These are phyloP conservation scores for Drosophila koepferae DNA, from an alignment of 2,888 invertebrate genomes.

Conservation along the genomic window DNA sequence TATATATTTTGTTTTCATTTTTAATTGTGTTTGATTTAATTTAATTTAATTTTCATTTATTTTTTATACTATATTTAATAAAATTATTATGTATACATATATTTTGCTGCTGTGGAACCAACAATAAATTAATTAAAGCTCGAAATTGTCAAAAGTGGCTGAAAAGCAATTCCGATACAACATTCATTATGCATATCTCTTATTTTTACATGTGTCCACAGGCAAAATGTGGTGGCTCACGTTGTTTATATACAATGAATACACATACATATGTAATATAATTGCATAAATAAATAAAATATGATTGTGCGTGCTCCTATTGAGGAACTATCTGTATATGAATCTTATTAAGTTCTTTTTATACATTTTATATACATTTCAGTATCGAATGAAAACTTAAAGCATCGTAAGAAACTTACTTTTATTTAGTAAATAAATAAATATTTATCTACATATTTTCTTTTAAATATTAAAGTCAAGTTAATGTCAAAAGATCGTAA, in stretches of 20 bases:
- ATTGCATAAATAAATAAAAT: not conserved
- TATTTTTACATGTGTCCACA: not conserved
- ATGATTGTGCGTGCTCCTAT: not conserved
- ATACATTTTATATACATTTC: too few relatives aligned
- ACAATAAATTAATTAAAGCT: too few relatives aligned
- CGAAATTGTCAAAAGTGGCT: constrained; percentile 11
- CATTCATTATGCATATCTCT: not conserved
- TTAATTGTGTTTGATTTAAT: too few relatives aligned
- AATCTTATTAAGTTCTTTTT: too few relatives aligned
- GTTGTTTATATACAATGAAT: not conserved
- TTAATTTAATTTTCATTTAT: too few relatives aligned
- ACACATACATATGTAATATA: not conserved
- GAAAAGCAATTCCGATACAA: constrained; percentile 26
- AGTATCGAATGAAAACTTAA: not conserved
- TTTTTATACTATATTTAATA: too few relatives aligned
- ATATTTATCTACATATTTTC: too few relatives aligned
- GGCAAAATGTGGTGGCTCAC: not conserved
- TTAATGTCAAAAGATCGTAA: not conserved
- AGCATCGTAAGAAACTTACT: not conserved
- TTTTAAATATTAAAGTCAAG: too few relatives aligned
- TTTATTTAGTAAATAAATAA: too few relatives aligned
- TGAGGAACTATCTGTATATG: not conserved
- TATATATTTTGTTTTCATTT: not conserved
- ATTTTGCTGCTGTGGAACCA: too few relatives aligned
- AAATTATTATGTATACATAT: too few relatives aligned